phyloP scores from a whole-genome alignment of 2,113 vertebrate species.

The Zosterops borbonicus region DNA sequence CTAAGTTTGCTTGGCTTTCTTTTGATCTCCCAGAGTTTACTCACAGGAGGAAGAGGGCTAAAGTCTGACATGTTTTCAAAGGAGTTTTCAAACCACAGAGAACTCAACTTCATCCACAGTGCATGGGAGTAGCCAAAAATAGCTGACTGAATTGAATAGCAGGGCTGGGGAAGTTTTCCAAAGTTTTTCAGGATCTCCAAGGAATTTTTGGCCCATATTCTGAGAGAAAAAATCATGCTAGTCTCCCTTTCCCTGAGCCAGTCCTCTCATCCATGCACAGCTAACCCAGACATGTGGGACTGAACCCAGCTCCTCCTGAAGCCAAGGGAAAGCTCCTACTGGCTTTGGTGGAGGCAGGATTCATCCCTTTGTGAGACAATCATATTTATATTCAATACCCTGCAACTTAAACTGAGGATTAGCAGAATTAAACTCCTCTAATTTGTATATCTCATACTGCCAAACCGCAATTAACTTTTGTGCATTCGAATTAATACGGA shows the following conservation, averaged over 20 bases:
- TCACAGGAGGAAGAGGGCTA: neutral
- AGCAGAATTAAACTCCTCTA: conserved; percentile 59
- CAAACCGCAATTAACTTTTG: conserved; percentile 52
- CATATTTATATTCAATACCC: conserved; percentile 42
- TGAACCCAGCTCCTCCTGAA: neutral
- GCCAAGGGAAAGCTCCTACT: neutral
- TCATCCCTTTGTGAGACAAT: conserved; percentile 3
- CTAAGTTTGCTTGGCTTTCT: neutral
- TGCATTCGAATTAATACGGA: conserved; percentile 14
- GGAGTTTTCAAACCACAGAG: neutral
- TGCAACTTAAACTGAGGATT: conserved; percentile 61
- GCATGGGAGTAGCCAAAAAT: neutral
- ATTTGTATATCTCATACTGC: conserved; percentile 56
- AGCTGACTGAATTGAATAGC: neutral
- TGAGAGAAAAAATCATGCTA: neutral
- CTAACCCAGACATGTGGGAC: neutral
- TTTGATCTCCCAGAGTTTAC: neutral
- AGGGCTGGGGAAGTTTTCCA: neutral
- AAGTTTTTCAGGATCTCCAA: neutral
- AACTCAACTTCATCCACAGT: neutral
- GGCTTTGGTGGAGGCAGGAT: neutral
- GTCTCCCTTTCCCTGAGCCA: neutral
- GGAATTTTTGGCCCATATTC: conserved; percentile 2
- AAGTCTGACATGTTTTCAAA: neutral
- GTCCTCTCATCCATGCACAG: neutral